Base-by-base conservation (phyloP, 2,888 invertebrate species). In the Tachystola acroxantha region DNA sequence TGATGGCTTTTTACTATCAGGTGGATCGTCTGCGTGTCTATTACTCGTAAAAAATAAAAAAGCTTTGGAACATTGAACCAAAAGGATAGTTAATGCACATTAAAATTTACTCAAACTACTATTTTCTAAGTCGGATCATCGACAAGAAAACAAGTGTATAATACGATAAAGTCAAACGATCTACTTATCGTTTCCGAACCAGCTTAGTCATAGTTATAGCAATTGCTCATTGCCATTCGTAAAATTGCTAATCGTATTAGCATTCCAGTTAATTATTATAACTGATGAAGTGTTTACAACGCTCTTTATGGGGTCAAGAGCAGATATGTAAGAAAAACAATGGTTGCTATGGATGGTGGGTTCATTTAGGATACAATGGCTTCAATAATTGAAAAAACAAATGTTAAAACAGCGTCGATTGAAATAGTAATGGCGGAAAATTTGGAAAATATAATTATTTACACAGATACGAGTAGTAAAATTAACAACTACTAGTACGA, bases 171-270 rank as follows among this genome's bases (percentile, higher is more conserved):
- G 24, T 22, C 27, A 27, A 27, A 11, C 27, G 27, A 12, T 12
- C 11, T 11, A 14, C 41, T 47, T 57, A 53, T 53, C 55, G 42
- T 40, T 42, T 44, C 33, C 34, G 14, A 39, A 40, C 43, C 9
- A 32, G 39, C 41, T 57, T 58, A 67, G 52, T 57, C 62, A 40
- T 43, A 67, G 52, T 57, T 60, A 40, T 43, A 40, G 44, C 37
- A 45, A 54, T 57, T 50, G 53, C 57, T 57, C 57, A 65, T 44
- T 45, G 50, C 45, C 45, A 46, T 52, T 62, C 45, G 57, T 53
- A 50, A 60, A 64, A 64, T 57, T 56, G 67, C 59, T 78, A 74
- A 80, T 74, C 64, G 50, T 42, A 64, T 79, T 78, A 77, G 59
- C 69, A 62, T 48, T 39, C 39, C 40, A 43, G 51, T 57, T 67